These are phyloP conservation scores for Astreopora myriophthalma DNA, from an alignment of 64 coral and sea anemone genomes.

Conservation along the genomic window DNA sequence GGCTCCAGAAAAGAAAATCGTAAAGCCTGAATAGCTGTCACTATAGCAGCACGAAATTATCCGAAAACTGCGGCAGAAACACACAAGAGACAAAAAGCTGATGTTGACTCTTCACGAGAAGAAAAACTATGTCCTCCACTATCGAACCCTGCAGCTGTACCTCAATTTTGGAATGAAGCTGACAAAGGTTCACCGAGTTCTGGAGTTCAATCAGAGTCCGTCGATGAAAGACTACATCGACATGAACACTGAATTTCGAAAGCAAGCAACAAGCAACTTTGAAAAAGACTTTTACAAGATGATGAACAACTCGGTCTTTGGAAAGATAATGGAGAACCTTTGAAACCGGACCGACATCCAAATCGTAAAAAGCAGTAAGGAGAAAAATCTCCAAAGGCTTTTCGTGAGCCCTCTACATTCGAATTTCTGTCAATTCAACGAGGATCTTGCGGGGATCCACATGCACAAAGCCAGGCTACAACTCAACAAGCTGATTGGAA, in stretches of 20 bases:
- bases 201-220: not conserved
- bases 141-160: not conserved
- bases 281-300: not conserved
- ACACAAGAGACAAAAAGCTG: no score
- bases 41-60: no score
- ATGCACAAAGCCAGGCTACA: not conserved
- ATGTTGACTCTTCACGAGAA: no score
- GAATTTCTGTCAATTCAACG: not conserved
- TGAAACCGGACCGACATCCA: not conserved
- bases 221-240: not conserved
- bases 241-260: not conserved
- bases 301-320: not conserved
- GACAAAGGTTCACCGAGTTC: not conserved
- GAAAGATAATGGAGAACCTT: not conserved
- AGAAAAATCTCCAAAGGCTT: not conserved
- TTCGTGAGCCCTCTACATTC: not conserved
- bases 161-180: no score
- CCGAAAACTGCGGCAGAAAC: no score
- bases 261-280: not conserved
- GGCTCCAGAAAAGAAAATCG: no score
- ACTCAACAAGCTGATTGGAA: not conserved
- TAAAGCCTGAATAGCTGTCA: no score
- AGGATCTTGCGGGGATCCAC: not conserved
- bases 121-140: no score
- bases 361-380: not conserved